Conservation (phyloP, 2,113 vertebrate genomes). For the Poeciliopsis prolifica region DNA sequence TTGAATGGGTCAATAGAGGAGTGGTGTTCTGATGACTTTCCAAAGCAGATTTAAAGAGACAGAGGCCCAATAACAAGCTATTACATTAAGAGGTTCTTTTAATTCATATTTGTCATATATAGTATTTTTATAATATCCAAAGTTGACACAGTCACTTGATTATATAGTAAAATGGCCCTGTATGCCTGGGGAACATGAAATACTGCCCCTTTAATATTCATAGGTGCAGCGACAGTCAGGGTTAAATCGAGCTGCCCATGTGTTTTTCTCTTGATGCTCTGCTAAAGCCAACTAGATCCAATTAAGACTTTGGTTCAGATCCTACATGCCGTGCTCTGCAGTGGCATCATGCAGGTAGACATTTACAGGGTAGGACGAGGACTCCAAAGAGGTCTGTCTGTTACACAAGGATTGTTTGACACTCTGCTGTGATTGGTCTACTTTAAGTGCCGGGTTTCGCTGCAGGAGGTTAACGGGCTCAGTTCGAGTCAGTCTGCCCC, state of each 20-base stretch:
- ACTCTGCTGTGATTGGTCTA: slow-evolving; percentile 67
- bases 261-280: slow-evolving; percentile 36
- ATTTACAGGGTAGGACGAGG: slow-evolving; percentile 25
- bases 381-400: slow-evolving; percentile 44
- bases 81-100: no score
- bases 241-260: slow-evolving; percentile 58
- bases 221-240: slow-evolving; percentile 51
- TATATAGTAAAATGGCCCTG: slow-evolving; percentile 38
- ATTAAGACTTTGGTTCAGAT: slow-evolving; percentile 59
- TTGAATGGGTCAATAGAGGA: no score
- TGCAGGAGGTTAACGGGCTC: slow-evolving; percentile 65
- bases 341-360: slow-evolving; percentile 31
- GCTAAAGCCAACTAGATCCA: slow-evolving; percentile 61
- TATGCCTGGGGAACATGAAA: slow-evolving; percentile 45
- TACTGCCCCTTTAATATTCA: slow-evolving; percentile 66
- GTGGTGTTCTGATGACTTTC: no score
- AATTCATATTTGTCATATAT: no score
- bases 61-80: no score
- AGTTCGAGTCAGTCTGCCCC: slow-evolving; percentile 39
- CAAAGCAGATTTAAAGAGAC: no score
- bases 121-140: no score
- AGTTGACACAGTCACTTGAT: no score
- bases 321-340: slow-evolving; percentile 6
- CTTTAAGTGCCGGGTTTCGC: slow-evolving; percentile 59
- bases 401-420: slow-evolving; percentile 61